Conservation (phyloP, 2,113 vertebrate genomes). For the Notarius quadriscutis region DNA sequence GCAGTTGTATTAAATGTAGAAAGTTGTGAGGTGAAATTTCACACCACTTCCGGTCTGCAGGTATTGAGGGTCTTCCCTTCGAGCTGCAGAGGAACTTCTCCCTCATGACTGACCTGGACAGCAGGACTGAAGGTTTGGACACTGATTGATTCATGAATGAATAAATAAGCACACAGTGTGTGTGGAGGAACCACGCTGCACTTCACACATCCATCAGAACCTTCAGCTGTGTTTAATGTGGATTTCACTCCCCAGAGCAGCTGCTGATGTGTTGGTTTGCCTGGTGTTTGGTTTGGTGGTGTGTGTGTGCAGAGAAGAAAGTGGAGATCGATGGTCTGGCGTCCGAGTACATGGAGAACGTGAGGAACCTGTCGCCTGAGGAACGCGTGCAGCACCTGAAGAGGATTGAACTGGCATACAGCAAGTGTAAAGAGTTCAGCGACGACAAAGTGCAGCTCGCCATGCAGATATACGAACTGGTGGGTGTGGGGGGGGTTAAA, state of each 20-base stretch:
- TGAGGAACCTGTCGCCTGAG: slow-evolving; percentile 85
- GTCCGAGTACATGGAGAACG: slow-evolving; percentile 90
- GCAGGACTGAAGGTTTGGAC: slow-evolving; percentile 87
- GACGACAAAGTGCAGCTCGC: slow-evolving; percentile 98
- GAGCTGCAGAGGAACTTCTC: slow-evolving; percentile 98
- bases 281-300: background rate
- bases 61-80: slow-evolving; percentile 95
- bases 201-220: too few species aligned
- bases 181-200: too few species aligned
- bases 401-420: slow-evolving; percentile 94
- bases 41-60: slow-evolving; percentile 63
- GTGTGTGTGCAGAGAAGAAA: slow-evolving; percentile 83
- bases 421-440: slow-evolving; percentile 96
- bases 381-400: slow-evolving; percentile 90
- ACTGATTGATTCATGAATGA: too few species aligned
- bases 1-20: background rate
- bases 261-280: background rate
- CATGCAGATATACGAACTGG: slow-evolving; percentile 99
- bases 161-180: too few species aligned
- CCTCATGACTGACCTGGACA: slow-evolving; percentile 94
- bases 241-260: background rate
- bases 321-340: slow-evolving; percentile 92
- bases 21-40: background rate
- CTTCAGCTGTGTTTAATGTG: background rate
- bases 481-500: slow-evolving; percentile 59